Evolutionary conservation across 1,140 invertebrate species (phyloP).

Genomic region (Bombus huntii): DNA sequence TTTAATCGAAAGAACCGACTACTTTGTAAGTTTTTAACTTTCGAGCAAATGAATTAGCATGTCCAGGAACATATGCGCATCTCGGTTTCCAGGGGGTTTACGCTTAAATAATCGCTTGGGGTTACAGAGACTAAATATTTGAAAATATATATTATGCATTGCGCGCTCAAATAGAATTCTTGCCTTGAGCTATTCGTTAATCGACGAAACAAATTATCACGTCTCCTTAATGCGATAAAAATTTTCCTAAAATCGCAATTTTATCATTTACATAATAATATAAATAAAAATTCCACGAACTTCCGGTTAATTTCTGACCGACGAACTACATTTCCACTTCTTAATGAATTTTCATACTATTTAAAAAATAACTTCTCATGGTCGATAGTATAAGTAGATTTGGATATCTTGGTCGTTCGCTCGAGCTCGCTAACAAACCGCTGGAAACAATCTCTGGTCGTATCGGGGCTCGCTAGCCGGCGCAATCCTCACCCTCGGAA

Average conservation of each 20-base stretch:
- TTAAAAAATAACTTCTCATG: too few relatives aligned
- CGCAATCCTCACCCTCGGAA: background rate
- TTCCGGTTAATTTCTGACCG: too few relatives aligned
- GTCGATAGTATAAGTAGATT: too few relatives aligned
- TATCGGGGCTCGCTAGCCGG: background rate
- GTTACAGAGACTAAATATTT: constrained; percentile 30
- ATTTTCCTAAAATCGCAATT: background rate
- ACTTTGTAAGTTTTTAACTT: background rate
- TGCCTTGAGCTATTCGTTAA: background rate
- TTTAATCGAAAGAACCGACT: background rate
- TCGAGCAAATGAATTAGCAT: constrained; percentile 28
- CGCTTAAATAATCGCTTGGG: constrained; percentile 34
- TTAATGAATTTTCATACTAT: too few relatives aligned
- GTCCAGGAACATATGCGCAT: constrained; percentile 24
- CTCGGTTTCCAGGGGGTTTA: constrained; percentile 6
- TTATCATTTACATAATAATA: too few relatives aligned
- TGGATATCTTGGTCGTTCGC: background rate
- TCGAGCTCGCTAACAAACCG: background rate
- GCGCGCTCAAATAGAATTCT: constrained; percentile 4
- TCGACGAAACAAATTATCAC: constrained; percentile 3
- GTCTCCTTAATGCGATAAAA: background rate
- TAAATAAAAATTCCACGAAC: too few relatives aligned
- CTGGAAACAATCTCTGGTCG: too few relatives aligned
- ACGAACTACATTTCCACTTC: too few relatives aligned
- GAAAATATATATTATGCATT: constrained; percentile 5